phyloP scores from a whole-genome alignment of 2,888 invertebrate species.

The Acanthosepion esculentum region DNA sequence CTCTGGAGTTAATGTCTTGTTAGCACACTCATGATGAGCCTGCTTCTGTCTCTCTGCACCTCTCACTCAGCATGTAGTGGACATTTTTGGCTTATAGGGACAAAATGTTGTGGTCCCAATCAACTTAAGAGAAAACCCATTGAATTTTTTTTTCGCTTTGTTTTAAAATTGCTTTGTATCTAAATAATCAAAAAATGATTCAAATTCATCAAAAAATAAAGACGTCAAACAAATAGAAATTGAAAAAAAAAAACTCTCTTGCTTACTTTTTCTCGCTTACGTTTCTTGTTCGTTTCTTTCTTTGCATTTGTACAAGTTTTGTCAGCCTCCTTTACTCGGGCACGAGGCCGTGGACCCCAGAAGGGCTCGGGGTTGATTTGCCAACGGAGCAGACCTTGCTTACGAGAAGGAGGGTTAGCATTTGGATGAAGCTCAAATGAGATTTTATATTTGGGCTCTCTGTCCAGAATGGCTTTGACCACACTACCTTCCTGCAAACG shows the following conservation, averaged over 20 bases:
- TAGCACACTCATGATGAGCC: no score
- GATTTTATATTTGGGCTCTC: slow-evolving; percentile 61
- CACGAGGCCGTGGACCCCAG: slow-evolving; percentile 93
- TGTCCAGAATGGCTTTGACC: slow-evolving; percentile 67
- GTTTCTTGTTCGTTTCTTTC: neutral
- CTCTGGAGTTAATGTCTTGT: no score
- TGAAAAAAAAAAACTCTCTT: neutral
- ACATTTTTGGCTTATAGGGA: no score
- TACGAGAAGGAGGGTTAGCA: slow-evolving; percentile 87
- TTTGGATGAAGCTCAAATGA: slow-evolving; percentile 78
- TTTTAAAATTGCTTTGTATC: no score
- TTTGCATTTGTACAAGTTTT: neutral
- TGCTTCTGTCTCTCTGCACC: no score
- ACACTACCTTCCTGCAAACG: slow-evolving; percentile 64
- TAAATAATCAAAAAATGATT: no score
- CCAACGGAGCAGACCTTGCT: slow-evolving; percentile 81
- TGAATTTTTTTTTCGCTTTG: no score
- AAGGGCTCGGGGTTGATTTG: slow-evolving; percentile 89
- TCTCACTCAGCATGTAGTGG: no score
- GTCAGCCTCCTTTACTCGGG: slow-evolving; percentile 70
- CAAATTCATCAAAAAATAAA: neutral
- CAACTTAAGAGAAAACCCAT: no score
- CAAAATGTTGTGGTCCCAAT: no score
- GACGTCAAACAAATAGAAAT: neutral
- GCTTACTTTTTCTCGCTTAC: slow-evolving; percentile 40